Conservation (phyloP, 2,797 vertebrate species). For the Esox masquinongy region DNA sequence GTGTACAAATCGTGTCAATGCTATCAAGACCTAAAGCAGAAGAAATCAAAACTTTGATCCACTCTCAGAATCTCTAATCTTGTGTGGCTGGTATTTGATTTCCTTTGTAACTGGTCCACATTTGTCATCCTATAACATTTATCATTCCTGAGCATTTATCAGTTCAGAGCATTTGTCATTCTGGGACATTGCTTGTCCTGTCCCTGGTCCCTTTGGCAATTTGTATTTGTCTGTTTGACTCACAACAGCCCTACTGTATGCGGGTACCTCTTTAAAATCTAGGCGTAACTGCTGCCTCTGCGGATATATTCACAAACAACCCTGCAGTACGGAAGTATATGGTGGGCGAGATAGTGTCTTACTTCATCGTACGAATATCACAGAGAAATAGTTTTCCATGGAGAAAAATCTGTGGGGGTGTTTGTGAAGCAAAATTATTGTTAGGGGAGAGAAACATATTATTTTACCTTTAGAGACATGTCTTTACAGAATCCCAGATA, state of each 20-base stretch:
- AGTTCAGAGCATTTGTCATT: slow-evolving; percentile 26
- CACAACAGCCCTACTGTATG: slow-evolving; percentile 31
- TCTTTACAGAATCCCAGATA: slow-evolving; percentile 57
- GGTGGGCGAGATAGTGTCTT: slow-evolving; percentile 1
- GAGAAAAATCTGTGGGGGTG: not conserved
- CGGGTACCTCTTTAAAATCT: slow-evolving; percentile 35
- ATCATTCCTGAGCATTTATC: slow-evolving; percentile 37
- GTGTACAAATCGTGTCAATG: slow-evolving; percentile 28
- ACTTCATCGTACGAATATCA: slow-evolving; percentile 30
- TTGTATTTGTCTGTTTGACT: slow-evolving; percentile 29
- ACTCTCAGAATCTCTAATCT: slow-evolving; percentile 14
- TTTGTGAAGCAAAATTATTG: slow-evolving; percentile 11
- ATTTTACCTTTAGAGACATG: slow-evolving; percentile 64
- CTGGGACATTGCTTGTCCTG: slow-evolving; percentile 41
- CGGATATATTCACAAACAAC: slow-evolving; percentile 5
- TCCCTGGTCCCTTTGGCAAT: slow-evolving; percentile 29
- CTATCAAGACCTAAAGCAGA: slow-evolving; percentile 20
- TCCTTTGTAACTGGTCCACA: slow-evolving; percentile 18
- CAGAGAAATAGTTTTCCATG: not conserved
- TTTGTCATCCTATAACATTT: slow-evolving; percentile 14
- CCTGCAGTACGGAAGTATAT: slow-evolving; percentile 13
- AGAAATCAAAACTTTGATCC: slow-evolving; percentile 6
- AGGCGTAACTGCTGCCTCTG: slow-evolving; percentile 22
- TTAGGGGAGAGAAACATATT: slow-evolving; percentile 30
- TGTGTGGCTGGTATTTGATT: slow-evolving; percentile 22